Evolutionary conservation across 2,888 invertebrate species (phyloP).

Genomic region (Nineta flava): DNA sequence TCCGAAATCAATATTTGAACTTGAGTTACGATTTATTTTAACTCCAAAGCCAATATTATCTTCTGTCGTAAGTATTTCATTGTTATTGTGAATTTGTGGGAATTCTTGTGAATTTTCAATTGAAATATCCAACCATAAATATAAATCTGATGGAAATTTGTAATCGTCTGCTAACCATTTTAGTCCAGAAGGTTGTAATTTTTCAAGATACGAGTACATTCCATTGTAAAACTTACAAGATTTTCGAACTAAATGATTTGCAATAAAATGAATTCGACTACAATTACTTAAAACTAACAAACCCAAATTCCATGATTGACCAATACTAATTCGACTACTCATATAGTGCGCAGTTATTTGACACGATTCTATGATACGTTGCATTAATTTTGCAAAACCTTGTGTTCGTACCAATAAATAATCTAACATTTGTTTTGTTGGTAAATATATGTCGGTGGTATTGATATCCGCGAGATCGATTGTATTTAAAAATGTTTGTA

Average conservation of each 20-base stretch:
- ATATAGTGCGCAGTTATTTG: constrained; percentile 33
- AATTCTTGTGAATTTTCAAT: constrained; percentile 1
- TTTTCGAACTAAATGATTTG: constrained; percentile 30
- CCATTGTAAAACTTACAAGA: constrained; percentile 34
- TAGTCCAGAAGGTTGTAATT: constrained; percentile 30
- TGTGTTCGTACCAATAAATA: constrained; percentile 36
- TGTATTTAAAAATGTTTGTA: constrained; percentile 15
- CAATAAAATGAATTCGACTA: constrained; percentile 37
- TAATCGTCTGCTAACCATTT: constrained; percentile 31
- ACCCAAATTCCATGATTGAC: constrained; percentile 39
- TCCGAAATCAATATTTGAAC: too few species aligned
- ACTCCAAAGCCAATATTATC: background rate
- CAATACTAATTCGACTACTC: constrained; percentile 32
- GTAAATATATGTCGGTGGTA: constrained; percentile 23
- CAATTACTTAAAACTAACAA: constrained; percentile 36
- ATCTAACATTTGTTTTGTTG: constrained; percentile 41
- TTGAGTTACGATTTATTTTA: background rate
- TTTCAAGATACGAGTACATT: constrained; percentile 26
- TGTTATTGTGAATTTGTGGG: background rate
- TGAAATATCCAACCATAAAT: constrained; percentile 29
- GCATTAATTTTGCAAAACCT: constrained; percentile 37
- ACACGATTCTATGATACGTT: constrained; percentile 31
- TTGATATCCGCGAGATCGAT: constrained; percentile 12
- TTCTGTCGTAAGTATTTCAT: constrained; percentile 5
- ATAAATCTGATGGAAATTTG: constrained; percentile 30